Percentiles rank a stretch among this genome's conserved stretches.
Evolutionary conservation across 2,888 invertebrate species (phyloP).

Genomic region (Alloplasta piceator): DNA sequence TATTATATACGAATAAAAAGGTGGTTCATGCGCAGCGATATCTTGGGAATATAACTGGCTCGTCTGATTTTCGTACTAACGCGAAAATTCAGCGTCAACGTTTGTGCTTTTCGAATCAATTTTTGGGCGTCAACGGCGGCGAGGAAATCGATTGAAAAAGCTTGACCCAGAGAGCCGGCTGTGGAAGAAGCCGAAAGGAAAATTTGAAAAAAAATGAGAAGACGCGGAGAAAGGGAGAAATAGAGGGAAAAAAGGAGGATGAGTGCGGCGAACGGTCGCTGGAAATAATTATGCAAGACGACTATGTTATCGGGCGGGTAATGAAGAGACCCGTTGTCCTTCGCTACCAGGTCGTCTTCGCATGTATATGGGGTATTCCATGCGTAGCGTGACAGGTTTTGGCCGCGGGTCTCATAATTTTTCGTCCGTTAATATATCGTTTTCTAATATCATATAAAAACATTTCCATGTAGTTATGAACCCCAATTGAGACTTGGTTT

Average conservation of each 20-base stretch:
- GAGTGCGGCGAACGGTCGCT: conserved; percentile 41
- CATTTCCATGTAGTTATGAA: too few relatives aligned
- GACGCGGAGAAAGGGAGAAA: conserved; percentile 51
- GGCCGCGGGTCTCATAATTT: too few relatives aligned
- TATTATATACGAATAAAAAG: conserved; percentile 59
- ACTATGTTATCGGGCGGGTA: conserved; percentile 78
- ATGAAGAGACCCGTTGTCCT: conserved; percentile 78
- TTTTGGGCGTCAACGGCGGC: conserved; percentile 42
- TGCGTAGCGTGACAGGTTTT: too few relatives aligned
- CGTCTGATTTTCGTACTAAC: background rate
- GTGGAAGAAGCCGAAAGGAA: background rate
- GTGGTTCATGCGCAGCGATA: conserved; percentile 33
- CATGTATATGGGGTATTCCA: too few relatives aligned
- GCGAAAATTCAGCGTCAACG: background rate
- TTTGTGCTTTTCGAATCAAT: conserved; percentile 18
- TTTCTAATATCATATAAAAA: too few relatives aligned
- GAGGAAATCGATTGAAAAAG: conserved; percentile 1
- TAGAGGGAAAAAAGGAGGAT: conserved; percentile 34
- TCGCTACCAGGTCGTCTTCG: conserved; percentile 73
- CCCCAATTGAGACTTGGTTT: too few relatives aligned
- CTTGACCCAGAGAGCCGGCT: conserved; percentile 4
- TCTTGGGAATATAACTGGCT: conserved; percentile 39
- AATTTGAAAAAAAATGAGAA: conserved; percentile 22
- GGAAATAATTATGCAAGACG: conserved; percentile 76
- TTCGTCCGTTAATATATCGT: too few relatives aligned